Evolutionary conservation across 2,113 vertebrate genomes (phyloP).

Genomic region (Lagopus muta): DNA sequence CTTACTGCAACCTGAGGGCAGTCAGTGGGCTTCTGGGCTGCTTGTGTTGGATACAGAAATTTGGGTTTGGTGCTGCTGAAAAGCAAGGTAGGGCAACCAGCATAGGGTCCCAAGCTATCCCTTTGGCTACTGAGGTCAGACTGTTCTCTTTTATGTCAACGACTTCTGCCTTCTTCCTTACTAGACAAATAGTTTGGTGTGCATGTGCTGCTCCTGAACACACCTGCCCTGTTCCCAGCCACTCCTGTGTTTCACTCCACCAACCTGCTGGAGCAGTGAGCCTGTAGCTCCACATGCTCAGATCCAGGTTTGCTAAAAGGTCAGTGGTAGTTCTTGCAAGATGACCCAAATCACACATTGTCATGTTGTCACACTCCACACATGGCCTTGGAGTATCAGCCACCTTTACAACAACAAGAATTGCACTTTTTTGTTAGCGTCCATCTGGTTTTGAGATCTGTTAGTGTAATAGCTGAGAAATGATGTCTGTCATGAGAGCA

Average conservation of each 20-base stretch:
- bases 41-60: not conserved
- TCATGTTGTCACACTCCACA: no score
- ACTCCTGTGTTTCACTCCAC: not conserved
- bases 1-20: not conserved
- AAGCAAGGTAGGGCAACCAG: not conserved
- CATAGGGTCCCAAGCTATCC: not conserved
- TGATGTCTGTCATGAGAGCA: not conserved
- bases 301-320: not conserved
- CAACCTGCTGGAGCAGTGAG: fast-evolving
- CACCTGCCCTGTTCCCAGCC: not conserved
- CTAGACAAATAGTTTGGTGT: not conserved
- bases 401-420: not conserved
- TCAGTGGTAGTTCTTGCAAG: not conserved
- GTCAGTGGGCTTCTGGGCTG: not conserved
- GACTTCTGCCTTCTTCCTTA: not conserved
- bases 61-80: not conserved
- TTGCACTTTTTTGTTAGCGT: not conserved
- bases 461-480: not conserved
- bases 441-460: not conserved
- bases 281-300: fast-evolving
- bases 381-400: not conserved
- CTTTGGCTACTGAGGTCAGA: not conserved
- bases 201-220: not conserved
- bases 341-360: not conserved
- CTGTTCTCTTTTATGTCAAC: not conserved